These are phyloP conservation scores for Drosophila flavopinicola DNA, from an alignment of 2,888 invertebrate genomes.

Conservation along the genomic window DNA sequence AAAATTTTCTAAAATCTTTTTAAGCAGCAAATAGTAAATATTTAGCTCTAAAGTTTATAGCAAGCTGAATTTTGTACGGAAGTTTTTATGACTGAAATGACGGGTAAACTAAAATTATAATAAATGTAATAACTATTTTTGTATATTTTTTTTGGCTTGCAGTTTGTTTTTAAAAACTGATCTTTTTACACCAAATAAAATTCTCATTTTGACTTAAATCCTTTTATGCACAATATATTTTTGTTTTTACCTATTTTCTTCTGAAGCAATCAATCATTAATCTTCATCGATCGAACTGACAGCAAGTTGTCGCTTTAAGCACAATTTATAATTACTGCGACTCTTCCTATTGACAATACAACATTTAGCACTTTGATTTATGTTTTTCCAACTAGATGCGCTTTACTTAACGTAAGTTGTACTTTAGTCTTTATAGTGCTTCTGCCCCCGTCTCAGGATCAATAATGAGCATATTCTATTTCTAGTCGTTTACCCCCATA, in stretches of 20 bases:
- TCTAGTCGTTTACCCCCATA: slow-evolving; percentile 8
- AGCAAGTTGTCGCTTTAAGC: background rate
- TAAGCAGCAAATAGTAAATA: background rate
- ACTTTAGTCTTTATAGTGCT: background rate
- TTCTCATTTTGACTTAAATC: too few relatives aligned
- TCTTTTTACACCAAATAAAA: too few relatives aligned
- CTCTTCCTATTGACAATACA: slow-evolving; percentile 1
- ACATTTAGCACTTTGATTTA: slow-evolving; percentile 5
- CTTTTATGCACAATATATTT: too few relatives aligned
- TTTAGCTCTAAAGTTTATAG: too few relatives aligned
- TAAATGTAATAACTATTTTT: too few relatives aligned
- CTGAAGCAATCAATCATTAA: background rate
- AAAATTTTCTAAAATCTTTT: background rate
- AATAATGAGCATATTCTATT: slow-evolving; percentile 25
- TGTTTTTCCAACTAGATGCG: background rate
- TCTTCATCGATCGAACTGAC: slow-evolving; percentile 2
- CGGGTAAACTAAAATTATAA: too few relatives aligned
- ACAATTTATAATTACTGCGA: slow-evolving; percentile 2
- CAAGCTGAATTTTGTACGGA: background rate
- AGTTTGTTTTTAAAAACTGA: too few relatives aligned
- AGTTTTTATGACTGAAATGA: too few relatives aligned
- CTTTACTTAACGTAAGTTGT: background rate
- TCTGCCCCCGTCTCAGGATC: slow-evolving; percentile 1
- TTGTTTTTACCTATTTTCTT: too few relatives aligned
- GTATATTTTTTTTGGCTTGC: too few relatives aligned